Evolutionary conservation across 2,888 invertebrate genomes (phyloP).

Genomic region (Leucophenga montana): DNA sequence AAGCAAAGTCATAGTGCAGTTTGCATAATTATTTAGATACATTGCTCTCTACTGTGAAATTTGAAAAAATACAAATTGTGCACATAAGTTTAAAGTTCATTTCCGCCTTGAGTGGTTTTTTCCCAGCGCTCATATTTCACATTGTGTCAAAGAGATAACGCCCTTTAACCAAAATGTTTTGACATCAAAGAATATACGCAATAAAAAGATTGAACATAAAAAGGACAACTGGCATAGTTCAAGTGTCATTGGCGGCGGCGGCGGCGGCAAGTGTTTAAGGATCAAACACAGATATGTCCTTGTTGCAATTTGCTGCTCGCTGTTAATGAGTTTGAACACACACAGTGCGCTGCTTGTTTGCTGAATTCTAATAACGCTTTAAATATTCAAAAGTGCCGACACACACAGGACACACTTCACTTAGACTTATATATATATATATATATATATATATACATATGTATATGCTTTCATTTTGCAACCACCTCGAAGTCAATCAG

Average conservation of each 20-base stretch:
- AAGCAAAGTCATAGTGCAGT: conserved; percentile 6
- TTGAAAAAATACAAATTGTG: background rate
- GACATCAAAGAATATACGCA: background rate
- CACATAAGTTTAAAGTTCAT: background rate
- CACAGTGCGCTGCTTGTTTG: background rate
- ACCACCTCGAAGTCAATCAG: conserved; percentile 9
- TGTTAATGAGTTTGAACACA: conserved; percentile 14
- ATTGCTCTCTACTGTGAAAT: background rate
- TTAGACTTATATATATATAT: background rate
- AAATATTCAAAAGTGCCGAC: conserved; percentile 20
- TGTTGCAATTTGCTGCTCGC: conserved; percentile 19
- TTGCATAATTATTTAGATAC: background rate
- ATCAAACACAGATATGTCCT: conserved; percentile 4
- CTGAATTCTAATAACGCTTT: background rate
- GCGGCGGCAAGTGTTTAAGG: background rate
- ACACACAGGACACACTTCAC: conserved; percentile 19
- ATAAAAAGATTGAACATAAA: background rate
- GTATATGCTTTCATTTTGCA: too few relatives aligned
- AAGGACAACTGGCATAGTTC: conserved; percentile 5
- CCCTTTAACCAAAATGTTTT: conserved; percentile 5
- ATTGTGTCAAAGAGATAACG: too few relatives aligned
- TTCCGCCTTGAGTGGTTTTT: background rate
- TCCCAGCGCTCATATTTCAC: too few relatives aligned
- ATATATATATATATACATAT: too few relatives aligned
- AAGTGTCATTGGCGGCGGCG: too few relatives aligned